These are phyloP conservation scores for Drosophila bipectinata DNA, from an alignment of 1,140 invertebrate genomes.

Conservation along the genomic window DNA sequence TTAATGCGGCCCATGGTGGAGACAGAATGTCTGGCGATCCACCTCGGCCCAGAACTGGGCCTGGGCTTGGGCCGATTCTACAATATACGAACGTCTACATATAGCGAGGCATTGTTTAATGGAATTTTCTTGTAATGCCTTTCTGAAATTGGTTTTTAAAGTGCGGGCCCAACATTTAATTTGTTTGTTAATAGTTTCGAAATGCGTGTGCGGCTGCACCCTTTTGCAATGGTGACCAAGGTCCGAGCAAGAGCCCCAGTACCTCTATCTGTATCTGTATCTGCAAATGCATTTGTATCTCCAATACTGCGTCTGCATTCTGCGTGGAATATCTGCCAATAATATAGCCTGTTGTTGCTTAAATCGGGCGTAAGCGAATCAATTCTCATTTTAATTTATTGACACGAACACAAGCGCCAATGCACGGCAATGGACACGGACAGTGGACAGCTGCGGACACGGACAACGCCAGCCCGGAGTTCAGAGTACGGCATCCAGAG, in stretches of 20 bases:
- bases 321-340: slow-evolving; percentile 62
- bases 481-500: slow-evolving; percentile 5
- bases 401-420: slow-evolving; percentile 70
- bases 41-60: slow-evolving; percentile 10
- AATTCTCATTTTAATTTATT: slow-evolving; percentile 83
- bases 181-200: slow-evolving; percentile 83
- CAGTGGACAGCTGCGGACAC: not conserved
- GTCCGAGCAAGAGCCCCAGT: slow-evolving; percentile 7
- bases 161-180: slow-evolving; percentile 82
- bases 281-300: slow-evolving; percentile 6
- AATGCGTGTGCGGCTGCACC: slow-evolving; percentile 57
- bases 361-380: slow-evolving; percentile 82
- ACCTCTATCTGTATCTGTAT: slow-evolving; percentile 12
- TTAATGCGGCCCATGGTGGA: slow-evolving; percentile 68
- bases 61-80: slow-evolving; percentile 13
- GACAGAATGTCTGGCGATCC: slow-evolving; percentile 70
- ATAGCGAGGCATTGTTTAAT: slow-evolving; percentile 68
- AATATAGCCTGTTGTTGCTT: slow-evolving; percentile 77
- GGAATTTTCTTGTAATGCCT: slow-evolving; percentile 83
- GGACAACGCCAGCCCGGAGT: slow-evolving; percentile 13
- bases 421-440: slow-evolving; percentile 25
- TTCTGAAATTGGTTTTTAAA: slow-evolving; percentile 81
- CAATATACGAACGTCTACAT: slow-evolving; percentile 11
- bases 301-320: slow-evolving; percentile 21
- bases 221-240: slow-evolving; percentile 21